Evolutionary conservation across 2,888 invertebrate species (phyloP).

Genomic region (Rhabditophanes sp.): DNA sequence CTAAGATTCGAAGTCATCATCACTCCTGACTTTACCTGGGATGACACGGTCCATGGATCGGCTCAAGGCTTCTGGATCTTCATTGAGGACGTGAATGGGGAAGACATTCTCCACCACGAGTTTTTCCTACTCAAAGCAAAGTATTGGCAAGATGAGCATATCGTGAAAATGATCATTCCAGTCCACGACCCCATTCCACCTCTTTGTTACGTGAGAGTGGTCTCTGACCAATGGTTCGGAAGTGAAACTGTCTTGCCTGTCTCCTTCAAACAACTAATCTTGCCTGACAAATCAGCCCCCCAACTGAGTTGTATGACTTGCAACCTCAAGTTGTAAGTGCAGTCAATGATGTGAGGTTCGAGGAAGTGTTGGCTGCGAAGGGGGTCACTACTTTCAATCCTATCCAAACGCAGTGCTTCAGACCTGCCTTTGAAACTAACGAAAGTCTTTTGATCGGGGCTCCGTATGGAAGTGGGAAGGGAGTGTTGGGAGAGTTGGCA

Average conservation of each 20-base stretch:
- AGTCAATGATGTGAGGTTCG: slow-evolving; percentile 67
- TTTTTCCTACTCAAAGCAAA: slow-evolving; percentile 82
- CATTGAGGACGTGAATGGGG: slow-evolving; percentile 54
- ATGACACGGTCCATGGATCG: slow-evolving; percentile 63
- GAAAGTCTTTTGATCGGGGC: slow-evolving; percentile 79
- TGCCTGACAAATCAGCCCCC: slow-evolving; percentile 97
- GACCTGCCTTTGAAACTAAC: slow-evolving; percentile 79
- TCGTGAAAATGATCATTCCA: slow-evolving; percentile 91
- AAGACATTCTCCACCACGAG: slow-evolving; percentile 73
- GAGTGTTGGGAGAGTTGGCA: slow-evolving; percentile 86
- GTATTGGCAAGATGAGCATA: slow-evolving; percentile 80
- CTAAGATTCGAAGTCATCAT: slow-evolving; percentile 85
- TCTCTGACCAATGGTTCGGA: slow-evolving; percentile 51
- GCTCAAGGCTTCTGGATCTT: slow-evolving; percentile 54
- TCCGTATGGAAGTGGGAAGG: slow-evolving; percentile 50
- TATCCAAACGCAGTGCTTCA: slow-evolving; percentile 88
- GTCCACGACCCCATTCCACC: slow-evolving; percentile 95
- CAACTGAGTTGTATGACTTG: slow-evolving; percentile 84
- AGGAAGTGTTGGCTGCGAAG: slow-evolving; percentile 65
- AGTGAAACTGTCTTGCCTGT: slow-evolving; percentile 58
- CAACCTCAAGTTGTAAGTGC: slow-evolving; percentile 85
- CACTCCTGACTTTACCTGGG: slow-evolving; percentile 98
- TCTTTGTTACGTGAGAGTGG: slow-evolving; percentile 70
- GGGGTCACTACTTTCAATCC: slow-evolving; percentile 83
- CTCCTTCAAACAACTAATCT: slow-evolving; percentile 82